Base-by-base conservation (phyloP, 2,888 invertebrate species). In the Cephonodes hylas region DNA sequence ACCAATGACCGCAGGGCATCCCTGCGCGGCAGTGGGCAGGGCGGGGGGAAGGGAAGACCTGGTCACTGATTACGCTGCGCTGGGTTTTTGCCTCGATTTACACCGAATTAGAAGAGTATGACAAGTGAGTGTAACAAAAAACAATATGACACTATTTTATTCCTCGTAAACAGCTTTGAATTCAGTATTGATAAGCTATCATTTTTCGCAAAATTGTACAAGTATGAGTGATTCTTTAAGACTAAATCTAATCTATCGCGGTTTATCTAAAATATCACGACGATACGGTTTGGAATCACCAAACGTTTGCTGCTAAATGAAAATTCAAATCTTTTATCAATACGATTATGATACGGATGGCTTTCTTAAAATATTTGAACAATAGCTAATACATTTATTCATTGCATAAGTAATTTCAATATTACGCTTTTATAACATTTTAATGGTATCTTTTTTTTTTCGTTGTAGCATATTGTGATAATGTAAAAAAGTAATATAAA, bases 1-100 rank as follows among this genome's bases (percentile, higher is more conserved):
- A 86, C 86, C 81, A 85, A 85, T 85, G 85, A 85, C 84, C 84
- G 85, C 84, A 85, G 86, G 85, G 85, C 76, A 84, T 84, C 84
- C 85, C 86, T 84, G 83, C 80, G 80, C 74, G 76, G 76, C 66
- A 76, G 66, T 65, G 73, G 65, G 69, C 66, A 72, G 73, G 75
- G 79, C 67, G 81, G 77, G 80, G 78, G 81, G 80, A 68, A 76
- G 75, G 81, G 80, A 56, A 75, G 77, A 74, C 68, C 75, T 73
- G 77, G 72, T 76, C 76, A 68, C 74, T 72, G 74, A 74, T 74
- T 71, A 70, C 73, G 71, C 68, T 71, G 70, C 72, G 68, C 69
- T 72, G 71, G 72, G 65, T 72, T 76, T 71, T 74, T 72, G 70
- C 71, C 75, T 76, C 71, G 73, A 73, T 75, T 73, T 71, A 69